Evolutionary conservation across 2,888 invertebrate genomes (phyloP).

Genomic region (Ochropacha duplaris): DNA sequence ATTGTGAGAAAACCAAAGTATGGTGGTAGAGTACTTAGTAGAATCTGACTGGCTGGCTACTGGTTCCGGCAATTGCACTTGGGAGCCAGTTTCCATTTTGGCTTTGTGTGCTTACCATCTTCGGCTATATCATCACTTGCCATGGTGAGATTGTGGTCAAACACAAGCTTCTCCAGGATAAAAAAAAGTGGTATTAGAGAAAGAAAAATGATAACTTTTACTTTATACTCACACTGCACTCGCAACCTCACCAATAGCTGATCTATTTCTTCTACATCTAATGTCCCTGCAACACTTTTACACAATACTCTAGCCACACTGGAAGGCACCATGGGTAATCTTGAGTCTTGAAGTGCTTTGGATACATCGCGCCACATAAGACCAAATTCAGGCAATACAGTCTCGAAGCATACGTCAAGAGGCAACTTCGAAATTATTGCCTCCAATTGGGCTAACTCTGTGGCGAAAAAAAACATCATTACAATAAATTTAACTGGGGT

Average conservation of each 20-base stretch:
- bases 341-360: slow-evolving; percentile 41
- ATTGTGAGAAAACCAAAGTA: too few species aligned
- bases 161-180: too few species aligned
- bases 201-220: too few species aligned
- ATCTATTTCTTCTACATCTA: slow-evolving; percentile 46
- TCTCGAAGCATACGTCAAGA: slow-evolving; percentile 43
- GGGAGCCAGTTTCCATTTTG: too few species aligned
- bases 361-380: slow-evolving; percentile 56
- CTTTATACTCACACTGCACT: slow-evolving; percentile 55
- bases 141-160: too few species aligned
- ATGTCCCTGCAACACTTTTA: slow-evolving; percentile 36
- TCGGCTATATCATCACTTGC: too few species aligned
- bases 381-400: slow-evolving; percentile 58
- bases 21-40: too few species aligned
- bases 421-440: slow-evolving; percentile 54
- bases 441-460: slow-evolving; percentile 55
- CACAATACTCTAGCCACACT: slow-evolving; percentile 58
- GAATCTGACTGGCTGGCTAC: too few species aligned
- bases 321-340: slow-evolving; percentile 54
- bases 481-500: background rate
- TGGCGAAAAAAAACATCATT: slow-evolving; percentile 16
- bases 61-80: too few species aligned
- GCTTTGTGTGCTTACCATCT: too few species aligned
- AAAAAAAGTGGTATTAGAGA: too few species aligned
- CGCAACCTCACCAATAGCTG: slow-evolving; percentile 47